A percentile compares a stretch with the other conserved stretches of the same genome.
phyloP scores from a whole-genome alignment of 2,797 vertebrate species.

The Lacerta viridis region DNA sequence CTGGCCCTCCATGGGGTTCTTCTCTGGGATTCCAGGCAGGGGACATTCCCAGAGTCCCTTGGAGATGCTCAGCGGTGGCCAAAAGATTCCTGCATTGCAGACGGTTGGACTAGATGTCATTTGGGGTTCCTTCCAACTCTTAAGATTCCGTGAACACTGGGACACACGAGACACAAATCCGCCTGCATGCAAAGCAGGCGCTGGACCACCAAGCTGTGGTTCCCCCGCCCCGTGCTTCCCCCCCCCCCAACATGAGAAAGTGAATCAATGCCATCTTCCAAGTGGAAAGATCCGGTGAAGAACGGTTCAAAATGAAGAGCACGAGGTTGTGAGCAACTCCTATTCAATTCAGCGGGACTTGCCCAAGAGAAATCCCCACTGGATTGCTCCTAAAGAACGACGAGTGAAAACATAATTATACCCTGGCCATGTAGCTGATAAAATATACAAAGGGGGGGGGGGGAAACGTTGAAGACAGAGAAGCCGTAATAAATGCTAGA shows the following conservation, averaged over 20 bases:
- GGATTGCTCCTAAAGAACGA: background rate
- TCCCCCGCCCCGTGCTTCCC: no score
- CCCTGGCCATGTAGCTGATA: background rate
- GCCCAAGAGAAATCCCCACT: background rate
- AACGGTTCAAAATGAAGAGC: background rate
- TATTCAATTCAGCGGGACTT: background rate
- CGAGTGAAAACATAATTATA: background rate
- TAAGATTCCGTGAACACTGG: no score
- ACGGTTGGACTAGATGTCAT: no score
- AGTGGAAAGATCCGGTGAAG: background rate
- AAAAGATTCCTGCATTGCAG: no score
- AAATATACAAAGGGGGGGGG: slow-evolving; percentile 16
- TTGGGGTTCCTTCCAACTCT: no score
- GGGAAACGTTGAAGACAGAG: slow-evolving; percentile 22
- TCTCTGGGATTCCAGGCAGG: no score
- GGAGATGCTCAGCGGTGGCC: no score
- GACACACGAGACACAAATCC: no score
- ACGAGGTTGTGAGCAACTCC: background rate
- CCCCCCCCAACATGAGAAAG: background rate
- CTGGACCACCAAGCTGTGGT: no score
- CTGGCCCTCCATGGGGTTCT: no score
- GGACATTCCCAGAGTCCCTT: no score
- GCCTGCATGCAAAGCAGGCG: no score
- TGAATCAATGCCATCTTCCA: background rate
- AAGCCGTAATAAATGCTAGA: slow-evolving; percentile 10